Evolutionary conservation across 2,113 vertebrate species (phyloP).

Genomic region (Cichladusa arquata): DNA sequence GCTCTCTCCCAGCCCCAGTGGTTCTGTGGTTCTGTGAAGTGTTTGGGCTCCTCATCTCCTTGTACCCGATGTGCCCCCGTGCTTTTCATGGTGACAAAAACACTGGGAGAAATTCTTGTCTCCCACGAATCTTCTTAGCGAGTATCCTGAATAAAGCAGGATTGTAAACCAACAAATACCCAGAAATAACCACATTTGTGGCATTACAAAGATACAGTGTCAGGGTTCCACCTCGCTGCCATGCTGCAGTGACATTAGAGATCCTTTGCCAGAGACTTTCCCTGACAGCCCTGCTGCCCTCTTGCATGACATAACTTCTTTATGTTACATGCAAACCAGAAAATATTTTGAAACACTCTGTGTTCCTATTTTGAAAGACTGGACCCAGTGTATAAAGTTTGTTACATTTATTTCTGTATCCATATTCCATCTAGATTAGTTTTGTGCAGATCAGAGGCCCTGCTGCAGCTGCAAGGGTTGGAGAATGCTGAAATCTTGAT

Average conservation of each 20-base stretch:
- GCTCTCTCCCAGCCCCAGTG: not conserved
- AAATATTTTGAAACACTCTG: not conserved
- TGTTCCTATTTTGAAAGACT: not conserved
- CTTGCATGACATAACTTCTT: not conserved
- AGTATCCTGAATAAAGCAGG: not conserved
- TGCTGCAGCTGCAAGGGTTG: not conserved
- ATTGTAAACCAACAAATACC: not conserved
- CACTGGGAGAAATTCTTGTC: not conserved
- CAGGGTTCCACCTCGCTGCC: not conserved
- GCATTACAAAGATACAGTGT: rapidly evolving
- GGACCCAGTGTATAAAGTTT: not conserved
- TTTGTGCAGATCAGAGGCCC: not conserved
- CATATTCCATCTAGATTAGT: not conserved
- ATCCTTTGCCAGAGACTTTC: not conserved
- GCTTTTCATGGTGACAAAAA: not conserved
- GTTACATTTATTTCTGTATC: not conserved
- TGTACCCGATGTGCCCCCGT: rapidly evolving
- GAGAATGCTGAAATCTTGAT: not conserved
- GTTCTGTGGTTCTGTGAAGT: not conserved
- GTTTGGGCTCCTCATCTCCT: not conserved
- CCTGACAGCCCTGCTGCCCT: not conserved
- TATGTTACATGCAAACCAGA: rapidly evolving
- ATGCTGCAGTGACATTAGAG: not conserved
- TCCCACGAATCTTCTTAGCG: too few species aligned
- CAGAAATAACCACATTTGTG: not conserved